A percentile compares a stretch with the other conserved stretches of the same genome.
Evolutionary conservation across 2,888 invertebrate genomes (phyloP).

Genomic region (Coremacera marginata): DNA sequence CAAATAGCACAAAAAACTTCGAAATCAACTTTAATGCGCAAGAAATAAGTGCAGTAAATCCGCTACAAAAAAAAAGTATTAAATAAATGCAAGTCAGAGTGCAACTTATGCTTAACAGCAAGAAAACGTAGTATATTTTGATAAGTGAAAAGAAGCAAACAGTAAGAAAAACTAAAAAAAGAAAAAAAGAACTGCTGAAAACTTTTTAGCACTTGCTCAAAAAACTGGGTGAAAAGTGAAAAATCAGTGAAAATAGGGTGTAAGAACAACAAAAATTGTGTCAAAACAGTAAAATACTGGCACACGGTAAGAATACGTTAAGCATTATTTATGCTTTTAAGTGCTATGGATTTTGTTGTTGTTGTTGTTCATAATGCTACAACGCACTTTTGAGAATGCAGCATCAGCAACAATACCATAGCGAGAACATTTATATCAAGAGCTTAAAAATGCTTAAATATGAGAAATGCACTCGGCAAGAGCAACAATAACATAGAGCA

Average conservation of each 20-base stretch:
- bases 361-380: background rate
- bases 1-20: background rate
- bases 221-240: slow-evolving; percentile 29
- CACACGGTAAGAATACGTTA: slow-evolving; percentile 58
- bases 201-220: background rate
- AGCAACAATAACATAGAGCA: background rate
- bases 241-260: slow-evolving; percentile 8
- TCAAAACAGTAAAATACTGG: slow-evolving; percentile 53
- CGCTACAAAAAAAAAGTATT: slow-evolving; percentile 31
- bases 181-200: slow-evolving; percentile 37
- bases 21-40: background rate
- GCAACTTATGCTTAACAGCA: background rate
- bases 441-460: slow-evolving; percentile 7
- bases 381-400: background rate
- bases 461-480: background rate
- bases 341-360: slow-evolving; percentile 21
- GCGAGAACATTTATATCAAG: background rate
- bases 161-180: slow-evolving; percentile 53
- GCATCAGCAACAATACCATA: background rate
- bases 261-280: slow-evolving; percentile 54
- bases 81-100: slow-evolving; percentile 27
- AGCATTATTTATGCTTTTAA: slow-evolving; percentile 37
- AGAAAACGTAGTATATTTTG: background rate
- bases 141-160: slow-evolving; percentile 56
- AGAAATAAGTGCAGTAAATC: slow-evolving; percentile 17